phyloP scores from a whole-genome alignment of 2,113 vertebrate species.

The Strix aluco region DNA sequence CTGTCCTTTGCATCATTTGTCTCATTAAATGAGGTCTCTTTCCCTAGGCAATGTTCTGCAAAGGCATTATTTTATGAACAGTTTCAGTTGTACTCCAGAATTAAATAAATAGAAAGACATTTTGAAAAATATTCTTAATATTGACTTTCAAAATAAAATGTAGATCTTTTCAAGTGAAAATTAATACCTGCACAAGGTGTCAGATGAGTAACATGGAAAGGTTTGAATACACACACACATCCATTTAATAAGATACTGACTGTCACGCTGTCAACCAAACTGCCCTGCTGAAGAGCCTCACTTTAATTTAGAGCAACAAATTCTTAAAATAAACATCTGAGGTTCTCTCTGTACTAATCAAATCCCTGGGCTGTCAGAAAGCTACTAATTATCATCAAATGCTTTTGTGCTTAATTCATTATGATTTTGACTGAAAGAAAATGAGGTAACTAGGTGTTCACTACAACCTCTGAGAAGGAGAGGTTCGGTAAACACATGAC shows the following conservation, averaged over 20 bases:
- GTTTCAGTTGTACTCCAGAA: not conserved
- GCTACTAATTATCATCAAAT: slow-evolving; percentile 3
- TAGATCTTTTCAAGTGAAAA: not conserved
- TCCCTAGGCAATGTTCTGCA: not conserved
- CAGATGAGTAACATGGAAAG: not conserved
- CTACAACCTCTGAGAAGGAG: not conserved
- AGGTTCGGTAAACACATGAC: not conserved
- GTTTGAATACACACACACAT: not conserved
- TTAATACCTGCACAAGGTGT: not conserved
- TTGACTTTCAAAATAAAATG: not conserved
- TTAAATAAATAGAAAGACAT: not conserved
- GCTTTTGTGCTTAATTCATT: not conserved
- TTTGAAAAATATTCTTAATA: not conserved
- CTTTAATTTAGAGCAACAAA: not conserved
- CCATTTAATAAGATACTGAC: not conserved
- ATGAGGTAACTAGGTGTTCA: not conserved
- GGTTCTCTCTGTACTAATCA: not conserved
- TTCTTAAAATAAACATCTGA: slow-evolving; percentile 6
- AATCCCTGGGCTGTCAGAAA: slow-evolving; percentile 4
- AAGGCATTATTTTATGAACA: not conserved
- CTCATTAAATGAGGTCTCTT: not conserved
- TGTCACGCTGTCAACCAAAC: not conserved
- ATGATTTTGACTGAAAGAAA: not conserved
- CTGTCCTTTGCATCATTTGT: not conserved
- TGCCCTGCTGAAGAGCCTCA: not conserved